Evolutionary conservation across 2,888 invertebrate genomes (phyloP), one percentile per base, ranked within the genome.

Genomic region (Branchellion lobata): DNA sequence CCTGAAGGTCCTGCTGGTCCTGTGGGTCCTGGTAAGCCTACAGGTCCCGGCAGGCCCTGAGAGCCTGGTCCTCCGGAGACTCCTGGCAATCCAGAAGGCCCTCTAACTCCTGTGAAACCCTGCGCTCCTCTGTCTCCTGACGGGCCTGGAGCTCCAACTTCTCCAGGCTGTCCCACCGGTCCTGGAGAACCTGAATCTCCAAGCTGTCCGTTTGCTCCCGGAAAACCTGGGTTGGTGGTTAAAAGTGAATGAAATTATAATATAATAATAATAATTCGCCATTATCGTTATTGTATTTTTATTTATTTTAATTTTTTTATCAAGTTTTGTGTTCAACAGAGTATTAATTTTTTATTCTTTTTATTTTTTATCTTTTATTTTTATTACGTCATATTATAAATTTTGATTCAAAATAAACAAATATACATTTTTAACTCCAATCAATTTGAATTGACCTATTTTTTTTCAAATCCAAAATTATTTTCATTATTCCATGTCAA

Each of bases 11-110:
- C 77, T 5, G 61, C 3, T 24, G 33, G 18, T 53, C 75, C 75
- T 0, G 75, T 18, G 2, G 27, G n/a, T 33, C 61, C 61, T 57
- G n/a, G 14, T 5, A 57, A 24, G n/a, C 61, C 61, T 14, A n/a
- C 11, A 14, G 5, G 61, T 14, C 61, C 61, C 21, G 61, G 3
- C 21, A n/a, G 61, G 3, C 61, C 77, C 14, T 0, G 18, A 29
- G 36, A 11, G 3, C 77, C 77, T 8, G 33, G 27, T 2, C 8
- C 29, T 14, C 76, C 77, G 18, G 34, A 31, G 31, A 2, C 34
- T 33, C 81, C 81, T n/a, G 27, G 8, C 18, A 18, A 47, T n/a
- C 81, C 81, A 24, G n/a, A 40, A 33, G 69, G 29, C 21, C 81
- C 81, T 0, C 61, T 14, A 61, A 61, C 40, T 36, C 81, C 81